A percentile compares a stretch with the other conserved stretches of the same genome.
These are phyloP conservation scores for Limulus polyphemus DNA, from an alignment of 2,888 invertebrate species.

Conservation along the genomic window DNA sequence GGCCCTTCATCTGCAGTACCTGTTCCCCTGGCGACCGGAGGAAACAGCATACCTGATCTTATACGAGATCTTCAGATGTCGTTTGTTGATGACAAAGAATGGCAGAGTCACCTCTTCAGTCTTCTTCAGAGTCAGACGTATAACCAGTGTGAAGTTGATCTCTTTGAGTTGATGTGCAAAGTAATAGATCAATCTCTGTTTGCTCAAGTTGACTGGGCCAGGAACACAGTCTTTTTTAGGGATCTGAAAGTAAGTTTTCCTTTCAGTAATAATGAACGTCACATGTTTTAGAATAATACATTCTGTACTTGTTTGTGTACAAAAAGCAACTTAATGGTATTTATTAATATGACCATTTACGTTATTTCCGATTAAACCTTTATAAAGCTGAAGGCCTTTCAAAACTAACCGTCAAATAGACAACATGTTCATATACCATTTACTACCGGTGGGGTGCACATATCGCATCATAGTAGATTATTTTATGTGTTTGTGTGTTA, in stretches of 20 bases:
- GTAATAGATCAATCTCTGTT: slow-evolving; percentile 97
- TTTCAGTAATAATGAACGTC: too few species aligned
- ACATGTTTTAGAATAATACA: too few species aligned
- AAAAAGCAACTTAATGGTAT: too few species aligned
- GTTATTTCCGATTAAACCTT: too few species aligned
- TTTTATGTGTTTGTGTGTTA: too few species aligned
- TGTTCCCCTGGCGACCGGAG: slow-evolving; percentile 31
- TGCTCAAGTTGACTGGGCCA: slow-evolving; percentile 97
- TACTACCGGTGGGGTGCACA: too few species aligned
- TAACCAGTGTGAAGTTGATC: slow-evolving; percentile 94
- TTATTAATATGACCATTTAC: too few species aligned
- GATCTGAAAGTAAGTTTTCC: slow-evolving; percentile 93
- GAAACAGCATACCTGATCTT: slow-evolving; percentile 62
- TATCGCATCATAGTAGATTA: too few species aligned
- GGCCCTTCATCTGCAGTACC: slow-evolving; percentile 34
- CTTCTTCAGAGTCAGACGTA: slow-evolving; percentile 92
- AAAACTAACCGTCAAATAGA: too few species aligned
- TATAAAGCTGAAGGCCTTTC: too few species aligned
- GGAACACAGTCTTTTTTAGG: slow-evolving; percentile 96
- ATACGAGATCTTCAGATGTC: slow-evolving; percentile 87
- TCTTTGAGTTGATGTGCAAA: slow-evolving; percentile 96
- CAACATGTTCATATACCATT: too few species aligned
- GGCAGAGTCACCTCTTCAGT: slow-evolving; percentile 85
- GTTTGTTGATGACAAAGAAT: slow-evolving; percentile 81
- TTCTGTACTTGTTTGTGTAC: too few species aligned